These are phyloP conservation scores for Philaenus spumarius DNA, from an alignment of 1,140 invertebrate genomes.

Conservation along the genomic window DNA sequence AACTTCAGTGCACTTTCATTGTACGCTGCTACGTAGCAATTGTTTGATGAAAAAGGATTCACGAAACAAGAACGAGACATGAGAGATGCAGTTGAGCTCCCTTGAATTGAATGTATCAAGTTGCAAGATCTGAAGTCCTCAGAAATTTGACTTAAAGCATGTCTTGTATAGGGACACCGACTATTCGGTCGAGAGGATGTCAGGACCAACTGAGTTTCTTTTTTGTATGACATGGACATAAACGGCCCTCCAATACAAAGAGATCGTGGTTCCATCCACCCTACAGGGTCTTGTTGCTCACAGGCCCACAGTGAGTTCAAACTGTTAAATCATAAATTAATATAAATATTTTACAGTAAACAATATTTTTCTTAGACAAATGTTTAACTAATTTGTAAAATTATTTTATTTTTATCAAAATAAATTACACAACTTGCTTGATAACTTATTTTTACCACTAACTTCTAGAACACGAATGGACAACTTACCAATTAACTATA, in stretches of 20 bases:
- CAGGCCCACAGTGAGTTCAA: slow-evolving; percentile 15
- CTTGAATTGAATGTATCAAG: not conserved
- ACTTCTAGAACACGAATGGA: no score
- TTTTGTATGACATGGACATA: slow-evolving; percentile 18
- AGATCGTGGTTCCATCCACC: not conserved
- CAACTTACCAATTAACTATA: no score
- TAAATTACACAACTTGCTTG: no score
- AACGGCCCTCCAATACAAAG: slow-evolving; percentile 14
- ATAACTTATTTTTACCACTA: no score
- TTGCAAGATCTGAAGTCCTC: not conserved
- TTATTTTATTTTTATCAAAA: no score
- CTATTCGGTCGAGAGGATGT: slow-evolving; percentile 53
- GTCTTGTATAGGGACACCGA: slow-evolving; percentile 48
- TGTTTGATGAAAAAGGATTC: not conserved
- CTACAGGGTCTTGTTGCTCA: not conserved
- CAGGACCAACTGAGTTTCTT: slow-evolving; percentile 36
- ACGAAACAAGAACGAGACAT: not conserved
- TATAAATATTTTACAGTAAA: no score
- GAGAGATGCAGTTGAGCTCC: not conserved
- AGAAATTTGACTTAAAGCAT: slow-evolving; percentile 37
- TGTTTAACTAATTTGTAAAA: no score
- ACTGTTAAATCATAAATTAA: no score
- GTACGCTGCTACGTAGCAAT: not conserved
- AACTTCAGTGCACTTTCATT: not conserved
- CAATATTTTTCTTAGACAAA: no score